Evolutionary conservation across 1,140 invertebrate genomes (phyloP), one percentile per base, ranked within the genome.

Genomic region (Periplaneta americana): DNA sequence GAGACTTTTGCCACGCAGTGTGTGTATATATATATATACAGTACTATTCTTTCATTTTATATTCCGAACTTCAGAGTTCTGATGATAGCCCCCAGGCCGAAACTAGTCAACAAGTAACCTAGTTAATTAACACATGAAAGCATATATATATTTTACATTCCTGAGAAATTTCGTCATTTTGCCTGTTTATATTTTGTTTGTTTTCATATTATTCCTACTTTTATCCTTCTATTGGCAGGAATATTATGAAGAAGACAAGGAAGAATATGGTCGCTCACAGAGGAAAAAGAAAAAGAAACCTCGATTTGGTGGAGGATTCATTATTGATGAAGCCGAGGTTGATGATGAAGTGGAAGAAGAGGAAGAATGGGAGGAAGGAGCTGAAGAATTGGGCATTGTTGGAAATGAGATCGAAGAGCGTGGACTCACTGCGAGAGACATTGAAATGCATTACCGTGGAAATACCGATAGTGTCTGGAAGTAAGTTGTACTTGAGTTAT

Each of bases 251-350:
- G 94, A 96, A 80, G 94, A 95, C 84, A 91, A 93, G 75, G 90
- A 92, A 78, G 90, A 91, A 74, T n/a, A n/a, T n/a, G n/a, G n/a
- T n/a, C n/a, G n/a, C n/a, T 88, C 92, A 75, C 91, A 92, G 39
- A 91, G 93, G 81, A 92, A 94, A 80, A 95, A 95, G 84, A 95
- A 94, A 85, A 94, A 95, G 84, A 95, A 94, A 85, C 90, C 89
- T 83, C 93, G 94, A 79, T 88, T 91, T 81, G 94, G 92, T 87
- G 93, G 94, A 82, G 96, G 95, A 76, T 99, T 98, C 86, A 98
- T 99, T 88, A 94, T 98, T 86, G 97, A 98, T 85, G 97, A 99
- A 90, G 97, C 97, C 85, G 97, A 98, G 90, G 97, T 97, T 79
- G 92, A 91, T 83, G 96, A 97, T 88, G 96, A 97, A 88, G 93